Evolutionary conservation across 2,113 vertebrate species (phyloP).

Genomic region (Peromyscus polionotus): DNA sequence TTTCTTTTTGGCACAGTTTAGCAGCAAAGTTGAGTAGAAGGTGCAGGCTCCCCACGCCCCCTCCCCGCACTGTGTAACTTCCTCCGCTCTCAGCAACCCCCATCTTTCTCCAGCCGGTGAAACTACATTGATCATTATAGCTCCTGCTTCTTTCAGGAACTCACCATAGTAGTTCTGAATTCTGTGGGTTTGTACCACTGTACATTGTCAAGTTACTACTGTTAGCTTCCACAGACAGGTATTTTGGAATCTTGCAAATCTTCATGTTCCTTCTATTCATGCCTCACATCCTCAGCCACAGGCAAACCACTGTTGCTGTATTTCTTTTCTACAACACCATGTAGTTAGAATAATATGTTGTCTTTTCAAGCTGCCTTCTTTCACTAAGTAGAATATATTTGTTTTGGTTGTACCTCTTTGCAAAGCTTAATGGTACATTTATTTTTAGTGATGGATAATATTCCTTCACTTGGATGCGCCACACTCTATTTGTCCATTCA

Average conservation of each 20-base stretch:
- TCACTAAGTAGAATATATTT: background rate
- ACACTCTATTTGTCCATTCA: background rate
- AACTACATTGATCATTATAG: background rate
- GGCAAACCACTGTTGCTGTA: background rate
- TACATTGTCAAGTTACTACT: background rate
- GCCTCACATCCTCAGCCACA: background rate
- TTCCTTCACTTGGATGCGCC: background rate
- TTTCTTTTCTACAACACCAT: background rate
- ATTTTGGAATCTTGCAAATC: background rate
- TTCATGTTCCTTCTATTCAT: background rate
- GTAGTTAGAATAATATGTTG: background rate
- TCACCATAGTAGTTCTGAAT: background rate
- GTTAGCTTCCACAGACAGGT: background rate
- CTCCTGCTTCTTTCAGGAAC: background rate
- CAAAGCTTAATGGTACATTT: background rate
- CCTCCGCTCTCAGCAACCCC: background rate
- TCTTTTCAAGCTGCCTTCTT: background rate
- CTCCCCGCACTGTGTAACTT: background rate
- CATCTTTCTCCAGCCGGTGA: background rate
- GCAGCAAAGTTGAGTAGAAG: background rate
- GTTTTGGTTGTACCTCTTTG: background rate
- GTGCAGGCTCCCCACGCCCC: background rate
- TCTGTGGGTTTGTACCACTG: no score
- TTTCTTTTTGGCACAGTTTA: background rate
- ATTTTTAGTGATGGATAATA: constrained; percentile 13